Evolutionary conservation across 2,888 invertebrate genomes (phyloP).

Genomic region (Ochlodes sylvanus): DNA sequence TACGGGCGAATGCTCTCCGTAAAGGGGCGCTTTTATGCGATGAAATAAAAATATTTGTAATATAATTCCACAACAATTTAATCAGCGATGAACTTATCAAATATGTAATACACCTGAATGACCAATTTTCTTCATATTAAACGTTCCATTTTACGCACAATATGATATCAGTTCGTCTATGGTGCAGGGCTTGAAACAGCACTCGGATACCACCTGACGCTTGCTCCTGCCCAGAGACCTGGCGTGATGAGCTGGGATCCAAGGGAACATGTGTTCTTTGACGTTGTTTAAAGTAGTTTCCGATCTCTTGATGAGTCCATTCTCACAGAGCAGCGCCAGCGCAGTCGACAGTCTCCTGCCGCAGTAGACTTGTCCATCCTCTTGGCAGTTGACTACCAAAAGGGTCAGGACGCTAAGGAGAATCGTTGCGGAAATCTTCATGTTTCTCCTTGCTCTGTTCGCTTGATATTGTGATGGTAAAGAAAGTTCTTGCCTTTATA

Average conservation of each 20-base stretch:
- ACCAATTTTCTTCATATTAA: not conserved
- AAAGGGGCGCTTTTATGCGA: no score
- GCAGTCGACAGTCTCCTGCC: conserved; percentile 46
- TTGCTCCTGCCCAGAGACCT: conserved; percentile 48
- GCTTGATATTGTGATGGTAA: conserved; percentile 10
- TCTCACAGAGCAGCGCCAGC: conserved; percentile 44
- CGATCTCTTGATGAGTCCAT: conserved; percentile 43
- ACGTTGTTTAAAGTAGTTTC: not conserved
- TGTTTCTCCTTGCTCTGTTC: conserved; percentile 17
- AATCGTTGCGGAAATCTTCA: conserved; percentile 20
- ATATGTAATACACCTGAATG: no score
- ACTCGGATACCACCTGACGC: conserved; percentile 52
- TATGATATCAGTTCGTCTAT: conserved; percentile 50
- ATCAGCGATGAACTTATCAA: no score
- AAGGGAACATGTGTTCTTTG: conserved; percentile 42
- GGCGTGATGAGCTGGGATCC: conserved; percentile 47
- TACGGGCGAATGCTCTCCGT: no score
- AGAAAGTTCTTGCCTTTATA: conserved; percentile 7
- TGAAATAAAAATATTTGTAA: no score
- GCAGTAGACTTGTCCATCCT: conserved; percentile 44
- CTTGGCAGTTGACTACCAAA: conserved; percentile 27
- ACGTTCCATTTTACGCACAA: conserved; percentile 40
- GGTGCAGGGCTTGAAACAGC: conserved; percentile 56
- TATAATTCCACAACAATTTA: no score
- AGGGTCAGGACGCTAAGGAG: conserved; percentile 9